Evolutionary conservation across 2,888 invertebrate species (phyloP).

Genomic region (Pediacus dermestoides): DNA sequence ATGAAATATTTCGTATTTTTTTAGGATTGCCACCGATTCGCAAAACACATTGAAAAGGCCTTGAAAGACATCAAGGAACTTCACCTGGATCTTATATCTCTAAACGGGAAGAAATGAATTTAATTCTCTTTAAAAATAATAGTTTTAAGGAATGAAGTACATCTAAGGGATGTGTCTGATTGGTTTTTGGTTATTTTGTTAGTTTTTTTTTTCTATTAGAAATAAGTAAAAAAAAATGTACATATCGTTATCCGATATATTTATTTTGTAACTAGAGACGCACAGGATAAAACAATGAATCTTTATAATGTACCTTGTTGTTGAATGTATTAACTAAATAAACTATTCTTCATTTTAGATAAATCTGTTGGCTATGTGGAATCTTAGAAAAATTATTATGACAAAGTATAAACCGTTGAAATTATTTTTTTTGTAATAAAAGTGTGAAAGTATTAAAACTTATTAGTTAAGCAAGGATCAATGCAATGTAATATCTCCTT

Average conservation of each 20-base stretch:
- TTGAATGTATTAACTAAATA: conserved; percentile 8
- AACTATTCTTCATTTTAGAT: no score
- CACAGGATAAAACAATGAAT: not conserved
- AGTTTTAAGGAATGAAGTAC: not conserved
- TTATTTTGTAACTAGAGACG: conserved; percentile 1
- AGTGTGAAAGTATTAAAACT: conserved; percentile 13
- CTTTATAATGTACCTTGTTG: conserved; percentile 2
- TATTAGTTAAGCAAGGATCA: conserved; percentile 27
- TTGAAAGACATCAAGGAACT: conserved; percentile 60
- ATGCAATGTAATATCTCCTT: conserved; percentile 23
- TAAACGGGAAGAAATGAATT: conserved; percentile 40
- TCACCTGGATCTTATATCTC: conserved; percentile 58
- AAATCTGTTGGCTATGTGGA: no score
- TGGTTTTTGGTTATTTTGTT: conserved; percentile 13
- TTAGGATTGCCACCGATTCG: conserved; percentile 79
- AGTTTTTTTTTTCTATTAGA: conserved; percentile 16
- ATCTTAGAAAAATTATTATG: conserved; percentile 9
- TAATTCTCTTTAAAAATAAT: conserved; percentile 10
- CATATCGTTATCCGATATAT: conserved; percentile 9
- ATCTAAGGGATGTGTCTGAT: conserved; percentile 2
- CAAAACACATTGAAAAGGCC: conserved; percentile 62
- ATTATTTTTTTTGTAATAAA: conserved; percentile 10
- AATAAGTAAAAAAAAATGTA: conserved; percentile 12
- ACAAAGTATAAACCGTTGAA: conserved; percentile 1
- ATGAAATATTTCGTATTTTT: conserved; percentile 35